phyloP scores from a whole-genome alignment of 1,140 invertebrate genomes.

The Lycorma delicatula region DNA sequence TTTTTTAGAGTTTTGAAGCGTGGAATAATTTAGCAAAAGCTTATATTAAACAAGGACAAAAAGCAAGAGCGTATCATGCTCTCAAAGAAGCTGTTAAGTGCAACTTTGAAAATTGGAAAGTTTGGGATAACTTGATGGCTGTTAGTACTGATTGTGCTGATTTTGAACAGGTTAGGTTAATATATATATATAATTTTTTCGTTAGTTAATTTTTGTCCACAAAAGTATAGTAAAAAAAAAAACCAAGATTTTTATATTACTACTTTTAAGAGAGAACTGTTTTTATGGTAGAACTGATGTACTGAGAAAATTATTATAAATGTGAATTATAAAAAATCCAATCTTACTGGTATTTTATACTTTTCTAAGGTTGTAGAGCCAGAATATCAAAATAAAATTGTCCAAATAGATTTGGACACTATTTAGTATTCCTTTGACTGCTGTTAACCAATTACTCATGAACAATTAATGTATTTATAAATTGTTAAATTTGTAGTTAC shows the following conservation, averaged over 20 bases:
- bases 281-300: too few species aligned
- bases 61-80: slow-evolving; percentile 70
- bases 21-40: slow-evolving; percentile 97
- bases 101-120: slow-evolving; percentile 92
- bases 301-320: too few species aligned
- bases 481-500: too few species aligned
- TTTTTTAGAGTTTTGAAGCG: slow-evolving; percentile 72
- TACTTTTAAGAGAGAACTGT: background rate
- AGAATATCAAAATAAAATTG: too few species aligned
- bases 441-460: too few species aligned
- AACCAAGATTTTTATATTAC: background rate
- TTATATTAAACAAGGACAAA: slow-evolving; percentile 80
- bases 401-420: too few species aligned
- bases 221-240: slow-evolving; percentile 4
- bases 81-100: slow-evolving; percentile 84
- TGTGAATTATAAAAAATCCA: too few species aligned
- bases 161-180: slow-evolving; percentile 50
- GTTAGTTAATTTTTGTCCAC: background rate
- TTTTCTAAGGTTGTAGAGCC: too few species aligned
- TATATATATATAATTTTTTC: background rate
- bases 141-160: slow-evolving; percentile 68
- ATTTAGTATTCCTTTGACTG: too few species aligned
- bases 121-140: slow-evolving; percentile 92
- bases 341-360: too few species aligned
- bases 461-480: too few species aligned